A percentile compares a stretch with the other conserved stretches of the same genome.
Evolutionary conservation across 2,113 vertebrate species (phyloP).

Genomic region (Anoplopoma fimbria): DNA sequence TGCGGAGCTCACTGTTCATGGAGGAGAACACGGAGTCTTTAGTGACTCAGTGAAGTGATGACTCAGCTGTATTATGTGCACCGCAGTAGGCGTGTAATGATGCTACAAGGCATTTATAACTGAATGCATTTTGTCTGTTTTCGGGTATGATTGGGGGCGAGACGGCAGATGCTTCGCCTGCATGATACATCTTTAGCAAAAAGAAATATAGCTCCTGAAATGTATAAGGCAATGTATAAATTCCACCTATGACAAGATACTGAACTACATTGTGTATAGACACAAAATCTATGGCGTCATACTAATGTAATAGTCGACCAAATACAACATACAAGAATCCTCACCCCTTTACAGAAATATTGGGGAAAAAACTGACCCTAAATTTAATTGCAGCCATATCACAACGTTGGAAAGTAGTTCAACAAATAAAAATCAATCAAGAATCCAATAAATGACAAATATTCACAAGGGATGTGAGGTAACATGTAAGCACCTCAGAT

Average conservation of each 20-base stretch:
- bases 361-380: background rate
- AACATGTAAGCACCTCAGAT: background rate
- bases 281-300: background rate
- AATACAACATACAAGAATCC: background rate
- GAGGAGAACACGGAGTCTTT: constrained; percentile 27
- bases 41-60: constrained; percentile 57
- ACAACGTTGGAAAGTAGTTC: background rate
- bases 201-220: background rate
- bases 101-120: background rate
- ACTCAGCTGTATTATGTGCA: constrained; percentile 44
- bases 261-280: background rate
- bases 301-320: background rate
- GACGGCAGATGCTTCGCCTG: background rate
- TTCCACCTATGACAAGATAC: background rate
- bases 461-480: background rate
- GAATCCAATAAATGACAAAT: background rate
- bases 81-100: constrained; percentile 6
- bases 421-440: background rate
- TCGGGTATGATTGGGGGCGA: background rate
- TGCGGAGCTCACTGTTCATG: constrained; percentile 18
- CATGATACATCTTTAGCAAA: background rate
- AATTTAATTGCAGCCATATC: background rate
- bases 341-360: background rate
- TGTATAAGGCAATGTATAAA: background rate
- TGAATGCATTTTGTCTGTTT: background rate